Evolutionary conservation across 2,888 invertebrate genomes (phyloP), one percentile per base, ranked within the genome.

Genomic region (Endotricha flammealis): DNA sequence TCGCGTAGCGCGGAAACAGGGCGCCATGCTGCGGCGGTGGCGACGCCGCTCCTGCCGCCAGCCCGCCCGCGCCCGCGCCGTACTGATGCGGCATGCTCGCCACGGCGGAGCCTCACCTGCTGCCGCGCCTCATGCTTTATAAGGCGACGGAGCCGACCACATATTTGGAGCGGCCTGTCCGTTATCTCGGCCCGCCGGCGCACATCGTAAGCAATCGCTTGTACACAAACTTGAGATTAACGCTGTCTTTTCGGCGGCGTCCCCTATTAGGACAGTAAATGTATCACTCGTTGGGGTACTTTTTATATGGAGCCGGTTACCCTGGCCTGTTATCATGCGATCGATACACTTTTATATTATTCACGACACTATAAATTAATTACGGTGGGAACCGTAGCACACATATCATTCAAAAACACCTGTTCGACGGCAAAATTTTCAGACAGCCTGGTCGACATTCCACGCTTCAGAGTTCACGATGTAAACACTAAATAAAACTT

Each of bases 61-160:
- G 90, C 89, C 77, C 74, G 50, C 91, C 91, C 64, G 79, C 77
- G 64, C 75, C 78, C 82, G 92, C 80, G 64, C 93, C 93, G 86
- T 92, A 93, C 87, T 93, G 93, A 86, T 93, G 93, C 80, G 93
- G 93, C 92, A 93, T 93, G 79, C 88, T 91, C 73, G 77, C 79
- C 77, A 80, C 80, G 75, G 73, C 78, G 74, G 64, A 66, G 64
- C 57, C 74, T 80, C 80, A 82, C 78, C 79, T 70, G 53, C 59
- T 58, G 44, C 58, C 57, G 46, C 55, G 48, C 62, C 61, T 65
- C 80, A 78, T 80, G 58, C 56, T 58, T 42, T 33, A 32, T 42
- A 38, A 47, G 36, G 53, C 49, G 57, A 61, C 60, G 28, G 39
- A 50, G 43, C 44, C 35, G 44, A 44, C 52, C 40, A 46, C 53